These are phyloP conservation scores for Nothocercus julius DNA, from an alignment of 2,113 vertebrate genomes.

Conservation along the genomic window DNA sequence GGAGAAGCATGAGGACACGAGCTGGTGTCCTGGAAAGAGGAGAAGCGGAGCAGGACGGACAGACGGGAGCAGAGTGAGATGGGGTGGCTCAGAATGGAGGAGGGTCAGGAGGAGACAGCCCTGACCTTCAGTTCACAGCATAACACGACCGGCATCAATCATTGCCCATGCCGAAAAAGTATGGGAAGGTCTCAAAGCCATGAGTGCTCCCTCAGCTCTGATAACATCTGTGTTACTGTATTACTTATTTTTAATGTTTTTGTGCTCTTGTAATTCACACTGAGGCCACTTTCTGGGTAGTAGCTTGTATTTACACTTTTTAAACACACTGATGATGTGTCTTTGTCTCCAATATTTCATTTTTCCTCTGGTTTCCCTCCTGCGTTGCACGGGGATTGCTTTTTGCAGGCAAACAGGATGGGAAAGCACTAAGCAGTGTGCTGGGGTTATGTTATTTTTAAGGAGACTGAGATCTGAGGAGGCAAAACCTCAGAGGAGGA, in stretches of 20 bases:
- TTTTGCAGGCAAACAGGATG: fast-evolving
- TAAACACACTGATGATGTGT: neutral
- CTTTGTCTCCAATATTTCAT: neutral
- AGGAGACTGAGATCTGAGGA: neutral
- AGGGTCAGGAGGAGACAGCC: neutral
- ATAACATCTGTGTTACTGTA: neutral
- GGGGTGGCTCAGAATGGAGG: neutral
- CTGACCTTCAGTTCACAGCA: neutral
- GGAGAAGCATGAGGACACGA: neutral
- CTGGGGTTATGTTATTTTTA: neutral
- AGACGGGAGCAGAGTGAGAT: neutral
- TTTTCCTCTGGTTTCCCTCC: neutral
- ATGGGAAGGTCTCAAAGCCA: neutral
- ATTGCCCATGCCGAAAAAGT: neutral
- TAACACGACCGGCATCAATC: too few relatives aligned
- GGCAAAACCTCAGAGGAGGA: neutral
- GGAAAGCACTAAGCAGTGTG: fast-evolving
- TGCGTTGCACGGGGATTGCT: fast-evolving
- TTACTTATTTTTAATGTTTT: neutral
- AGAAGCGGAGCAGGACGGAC: neutral
- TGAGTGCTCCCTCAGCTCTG: neutral
- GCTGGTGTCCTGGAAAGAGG: neutral
- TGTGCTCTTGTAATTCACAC: neutral
- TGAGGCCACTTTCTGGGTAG: neutral
- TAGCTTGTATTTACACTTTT: neutral